A percentile compares a stretch with the other conserved stretches of the same genome.
Evolutionary conservation across 2,797 vertebrate genomes (phyloP).

Genomic region (Micrastur ruficollis): DNA sequence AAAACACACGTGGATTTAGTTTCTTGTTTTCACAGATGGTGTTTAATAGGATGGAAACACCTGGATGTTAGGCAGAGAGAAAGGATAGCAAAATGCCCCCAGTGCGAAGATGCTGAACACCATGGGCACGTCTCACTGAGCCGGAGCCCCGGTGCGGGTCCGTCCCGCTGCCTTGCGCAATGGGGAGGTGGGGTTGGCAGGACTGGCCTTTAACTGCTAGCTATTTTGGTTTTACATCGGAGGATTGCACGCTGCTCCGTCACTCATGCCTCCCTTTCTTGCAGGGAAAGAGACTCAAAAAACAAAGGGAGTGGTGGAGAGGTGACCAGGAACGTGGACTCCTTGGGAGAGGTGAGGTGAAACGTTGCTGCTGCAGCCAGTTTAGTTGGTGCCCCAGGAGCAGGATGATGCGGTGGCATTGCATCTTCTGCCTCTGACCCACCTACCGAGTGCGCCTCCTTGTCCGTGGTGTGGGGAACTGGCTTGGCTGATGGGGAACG

Average conservation of each 20-base stretch:
- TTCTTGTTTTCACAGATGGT: not conserved
- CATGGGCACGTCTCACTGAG: not conserved
- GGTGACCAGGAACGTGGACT: not conserved
- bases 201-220: not conserved
- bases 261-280: not conserved
- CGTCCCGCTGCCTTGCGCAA: not conserved
- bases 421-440: not conserved
- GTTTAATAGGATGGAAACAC: not conserved
- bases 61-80: not conserved
- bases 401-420: not conserved
- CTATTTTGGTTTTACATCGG: not conserved
- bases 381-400: not conserved
- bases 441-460: not conserved
- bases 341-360: constrained; percentile 46
- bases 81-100: not conserved
- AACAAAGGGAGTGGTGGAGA: constrained; percentile 31
- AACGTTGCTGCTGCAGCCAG: not conserved
- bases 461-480: not conserved
- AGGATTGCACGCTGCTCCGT: not conserved
- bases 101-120: not conserved
- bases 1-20: not conserved
- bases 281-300: constrained; percentile 33
- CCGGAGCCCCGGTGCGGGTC: not conserved
- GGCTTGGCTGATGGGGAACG: not conserved
- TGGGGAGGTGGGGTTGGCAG: not conserved